Base-by-base conservation (phyloP, 2,797 vertebrate genomes). In the Cryptoblepharus egeriae region DNA sequence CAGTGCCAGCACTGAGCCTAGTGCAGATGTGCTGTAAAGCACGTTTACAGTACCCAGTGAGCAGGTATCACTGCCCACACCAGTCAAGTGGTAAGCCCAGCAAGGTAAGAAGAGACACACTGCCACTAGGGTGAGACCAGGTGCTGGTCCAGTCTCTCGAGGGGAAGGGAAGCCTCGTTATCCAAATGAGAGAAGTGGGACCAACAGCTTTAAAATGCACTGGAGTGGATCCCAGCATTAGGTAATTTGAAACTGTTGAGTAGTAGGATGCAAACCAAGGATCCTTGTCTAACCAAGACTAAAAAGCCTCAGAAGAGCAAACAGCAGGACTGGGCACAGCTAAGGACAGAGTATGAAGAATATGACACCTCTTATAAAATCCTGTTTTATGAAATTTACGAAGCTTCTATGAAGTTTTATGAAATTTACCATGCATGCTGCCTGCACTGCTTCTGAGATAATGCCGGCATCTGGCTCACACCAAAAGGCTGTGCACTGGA, bases 401-500 rank as follows among this genome's bases (percentile, higher is more conserved):
- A n/a, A n/a, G n/a, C n/a, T n/a, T n/a, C n/a, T n/a, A n/a, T n/a
- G n/a, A 30, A 32, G 7, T 35, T 64, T 63, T 24, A 4, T 8
- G 20, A 1, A 3, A 77, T 96, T 97, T 93, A 99, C 98, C 98
- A 98, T 98, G 86, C 98, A 99, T 0, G 98, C 98, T 0, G 98
- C 97, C 93, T 99, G 98, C 15, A 99, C 97, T 0, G 98, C 97
- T 94, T 99, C 98, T 0, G 98, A 98, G 72, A 99, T 91, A 89
- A 93, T 93, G 58, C 98, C 98, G 0, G 98, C 98, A 0, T 99
- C 95, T 0, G 98, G 98, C 79, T 98, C 97, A 15, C 98, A 99
- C 98, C 98, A 99, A 95, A 99, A 99, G 52, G 97, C 98, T 0
- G 97, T 94, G 72, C 98, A 98, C 91, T 98, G 97, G 68, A 99